A percentile compares a stretch with the other conserved stretches of the same genome.
phyloP scores from a whole-genome alignment of 2,888 invertebrate species.

The Netelia inedita region DNA sequence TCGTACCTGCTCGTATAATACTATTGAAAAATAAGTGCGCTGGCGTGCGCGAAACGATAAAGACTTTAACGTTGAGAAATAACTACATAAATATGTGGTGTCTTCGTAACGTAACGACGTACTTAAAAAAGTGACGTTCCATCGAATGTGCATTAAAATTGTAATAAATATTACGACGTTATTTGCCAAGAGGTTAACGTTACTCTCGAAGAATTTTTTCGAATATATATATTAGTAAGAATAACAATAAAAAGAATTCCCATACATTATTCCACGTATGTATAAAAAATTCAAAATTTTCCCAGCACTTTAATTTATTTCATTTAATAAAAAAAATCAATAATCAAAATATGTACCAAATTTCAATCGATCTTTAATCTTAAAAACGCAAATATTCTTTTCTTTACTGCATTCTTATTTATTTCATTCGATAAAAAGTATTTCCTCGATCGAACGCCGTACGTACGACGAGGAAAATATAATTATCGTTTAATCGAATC shows the following conservation, averaged over 20 bases:
- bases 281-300: too few relatives aligned
- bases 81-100: constrained; percentile 32
- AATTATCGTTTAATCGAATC: constrained; percentile 61
- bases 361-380: too few relatives aligned
- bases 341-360: too few relatives aligned
- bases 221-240: too few relatives aligned
- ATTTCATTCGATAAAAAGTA: not conserved
- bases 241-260: too few relatives aligned
- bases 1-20: constrained; percentile 23
- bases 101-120: constrained; percentile 28
- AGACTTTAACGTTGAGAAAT: constrained; percentile 37
- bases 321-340: too few relatives aligned
- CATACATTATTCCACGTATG: too few relatives aligned
- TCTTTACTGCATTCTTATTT: not conserved
- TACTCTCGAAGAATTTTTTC: too few relatives aligned
- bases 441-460: not conserved
- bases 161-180: too few relatives aligned
- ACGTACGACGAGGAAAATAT: constrained; percentile 39
- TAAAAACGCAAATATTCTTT: not conserved
- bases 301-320: too few relatives aligned
- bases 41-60: constrained; percentile 40
- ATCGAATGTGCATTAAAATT: constrained; percentile 51
- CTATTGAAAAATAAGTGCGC: constrained; percentile 48
- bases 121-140: constrained; percentile 44
- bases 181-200: too few relatives aligned